Conservation (phyloP, 1,140 invertebrate genomes). For the Drosophila simulans region DNA sequence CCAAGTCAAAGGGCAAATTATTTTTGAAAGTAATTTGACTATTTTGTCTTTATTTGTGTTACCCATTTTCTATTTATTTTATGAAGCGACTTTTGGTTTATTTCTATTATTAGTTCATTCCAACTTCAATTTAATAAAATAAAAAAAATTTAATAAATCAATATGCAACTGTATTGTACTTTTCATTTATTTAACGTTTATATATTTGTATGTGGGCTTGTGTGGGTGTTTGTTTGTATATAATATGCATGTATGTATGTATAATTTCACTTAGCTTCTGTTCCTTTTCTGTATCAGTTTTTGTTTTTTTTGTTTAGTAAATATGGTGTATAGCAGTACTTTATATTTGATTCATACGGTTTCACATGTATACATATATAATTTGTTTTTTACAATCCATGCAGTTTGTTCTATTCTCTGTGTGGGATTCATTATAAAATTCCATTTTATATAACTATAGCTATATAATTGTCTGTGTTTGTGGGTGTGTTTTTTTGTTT, state of each 20-base stretch:
- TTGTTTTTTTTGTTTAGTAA: background rate
- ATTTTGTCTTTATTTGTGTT: background rate
- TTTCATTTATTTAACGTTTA: constrained; percentile 49
- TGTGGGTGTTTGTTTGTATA: constrained; percentile 26
- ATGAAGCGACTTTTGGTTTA: background rate
- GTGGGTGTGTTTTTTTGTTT: constrained; percentile 9
- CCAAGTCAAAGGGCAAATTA: background rate
- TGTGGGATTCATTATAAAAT: constrained; percentile 31
- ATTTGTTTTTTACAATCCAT: constrained; percentile 35
- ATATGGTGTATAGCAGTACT: constrained; percentile 34
- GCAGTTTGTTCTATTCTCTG: constrained; percentile 8
- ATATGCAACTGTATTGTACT: constrained; percentile 22
- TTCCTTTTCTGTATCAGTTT: constrained; percentile 20
- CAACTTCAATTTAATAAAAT: background rate
- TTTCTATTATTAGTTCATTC: background rate
- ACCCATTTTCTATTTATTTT: background rate
- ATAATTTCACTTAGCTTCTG: constrained; percentile 45
- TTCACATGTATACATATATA: constrained; percentile 16
- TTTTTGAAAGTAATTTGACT: background rate
- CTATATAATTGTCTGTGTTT: constrained; percentile 31
- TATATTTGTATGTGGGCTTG: constrained; percentile 24
- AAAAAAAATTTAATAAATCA: too few species aligned
- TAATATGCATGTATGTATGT: constrained; percentile 31
- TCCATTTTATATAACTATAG: constrained; percentile 24
- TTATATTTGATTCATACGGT: constrained; percentile 28